These are phyloP conservation scores for Castor canadensis DNA, from an alignment of 2,113 vertebrate genomes.

Conservation along the genomic window DNA sequence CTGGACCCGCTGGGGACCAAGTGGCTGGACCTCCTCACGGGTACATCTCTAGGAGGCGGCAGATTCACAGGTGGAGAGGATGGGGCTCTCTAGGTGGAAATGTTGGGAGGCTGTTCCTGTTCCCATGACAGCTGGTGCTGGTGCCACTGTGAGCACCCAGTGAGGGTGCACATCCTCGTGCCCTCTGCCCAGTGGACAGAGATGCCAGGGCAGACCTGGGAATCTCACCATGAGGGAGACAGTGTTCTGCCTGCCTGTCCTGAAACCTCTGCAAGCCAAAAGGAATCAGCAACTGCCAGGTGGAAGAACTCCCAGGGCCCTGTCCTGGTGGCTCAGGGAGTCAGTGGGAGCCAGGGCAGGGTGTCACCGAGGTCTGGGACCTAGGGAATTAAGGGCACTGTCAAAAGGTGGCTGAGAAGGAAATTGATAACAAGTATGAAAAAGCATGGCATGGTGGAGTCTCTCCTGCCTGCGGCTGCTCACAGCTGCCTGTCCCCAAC, in stretches of 20 bases:
- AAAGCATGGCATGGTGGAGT: background rate
- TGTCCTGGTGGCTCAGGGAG: conserved; percentile 36
- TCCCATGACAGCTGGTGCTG: background rate
- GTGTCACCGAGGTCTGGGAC: background rate
- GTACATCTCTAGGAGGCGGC: conserved; percentile 27
- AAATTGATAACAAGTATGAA: background rate
- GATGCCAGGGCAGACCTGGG: background rate
- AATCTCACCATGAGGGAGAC: background rate
- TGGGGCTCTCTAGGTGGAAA: background rate
- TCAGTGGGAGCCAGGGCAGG: background rate
- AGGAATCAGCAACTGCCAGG: conserved; percentile 60
- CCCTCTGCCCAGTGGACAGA: background rate
- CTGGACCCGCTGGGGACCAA: background rate
- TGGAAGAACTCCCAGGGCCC: conserved; percentile 28
- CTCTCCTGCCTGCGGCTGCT: background rate
- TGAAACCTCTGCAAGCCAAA: conserved; percentile 74
- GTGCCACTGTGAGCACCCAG: background rate
- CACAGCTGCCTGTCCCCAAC: background rate
- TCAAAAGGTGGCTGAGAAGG: background rate
- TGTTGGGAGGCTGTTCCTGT: background rate
- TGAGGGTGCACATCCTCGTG: background rate
- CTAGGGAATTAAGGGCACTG: conserved; percentile 52
- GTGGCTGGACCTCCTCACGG: conserved; percentile 42
- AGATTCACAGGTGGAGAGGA: conserved; percentile 59
- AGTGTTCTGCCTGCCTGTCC: background rate